Percentiles rank a stretch among this genome's conserved stretches.
phyloP scores from a whole-genome alignment of 2,113 vertebrate genomes.

The Struthidea cinerea region DNA sequence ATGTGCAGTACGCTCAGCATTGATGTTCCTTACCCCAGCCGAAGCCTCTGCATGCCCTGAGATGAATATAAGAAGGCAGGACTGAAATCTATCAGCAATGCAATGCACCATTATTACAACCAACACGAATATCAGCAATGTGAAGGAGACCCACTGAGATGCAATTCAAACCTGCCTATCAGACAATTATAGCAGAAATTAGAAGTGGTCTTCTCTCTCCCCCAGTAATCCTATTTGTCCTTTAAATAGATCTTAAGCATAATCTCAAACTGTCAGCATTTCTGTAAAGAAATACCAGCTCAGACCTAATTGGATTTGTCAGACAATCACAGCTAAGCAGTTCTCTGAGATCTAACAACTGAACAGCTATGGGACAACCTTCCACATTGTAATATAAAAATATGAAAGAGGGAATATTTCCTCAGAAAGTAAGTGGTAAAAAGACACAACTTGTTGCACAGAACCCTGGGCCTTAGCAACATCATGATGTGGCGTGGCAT shows the following conservation, averaged over 20 bases:
- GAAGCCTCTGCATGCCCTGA: neutral
- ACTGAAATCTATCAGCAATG: neutral
- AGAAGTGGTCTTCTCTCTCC: neutral
- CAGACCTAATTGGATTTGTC: slow-evolving; percentile 52
- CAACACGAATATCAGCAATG: neutral
- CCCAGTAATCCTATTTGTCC: slow-evolving; percentile 24
- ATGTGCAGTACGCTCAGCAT: neutral
- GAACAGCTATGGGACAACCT: neutral
- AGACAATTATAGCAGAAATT: neutral
- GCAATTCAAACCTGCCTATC: neutral
- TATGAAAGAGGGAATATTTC: neutral
- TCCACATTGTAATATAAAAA: neutral
- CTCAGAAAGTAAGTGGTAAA: neutral
- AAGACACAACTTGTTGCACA: neutral
- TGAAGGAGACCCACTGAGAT: neutral
- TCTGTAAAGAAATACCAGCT: slow-evolving; percentile 20
- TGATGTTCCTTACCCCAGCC: neutral
- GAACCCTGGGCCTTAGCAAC: neutral
- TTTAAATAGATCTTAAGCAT: slow-evolving; percentile 10
- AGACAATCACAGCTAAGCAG: neutral
- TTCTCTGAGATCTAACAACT: neutral
- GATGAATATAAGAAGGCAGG: neutral
- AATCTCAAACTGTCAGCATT: slow-evolving; percentile 49
- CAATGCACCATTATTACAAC: neutral
- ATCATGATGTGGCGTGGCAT: neutral